Conservation (phyloP, 2,797 vertebrate genomes). For the Rhyacichthys aspro region DNA sequence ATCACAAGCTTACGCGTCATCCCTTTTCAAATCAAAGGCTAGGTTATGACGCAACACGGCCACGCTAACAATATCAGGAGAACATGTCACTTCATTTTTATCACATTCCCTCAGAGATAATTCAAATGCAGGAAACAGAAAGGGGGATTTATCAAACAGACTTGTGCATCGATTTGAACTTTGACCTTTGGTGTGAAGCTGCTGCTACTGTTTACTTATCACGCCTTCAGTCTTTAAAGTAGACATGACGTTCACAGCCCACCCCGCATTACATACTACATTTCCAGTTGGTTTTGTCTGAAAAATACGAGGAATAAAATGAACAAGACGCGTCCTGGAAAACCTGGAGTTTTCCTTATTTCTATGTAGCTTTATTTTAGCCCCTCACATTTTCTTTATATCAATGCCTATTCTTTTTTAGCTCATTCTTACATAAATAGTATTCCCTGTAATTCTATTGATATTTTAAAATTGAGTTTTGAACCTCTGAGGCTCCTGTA, state of each 20-base stretch:
- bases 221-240: constrained; percentile 8
- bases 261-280: background rate
- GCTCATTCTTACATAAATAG: too few relatives aligned
- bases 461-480: too few relatives aligned
- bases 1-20: constrained; percentile 9
- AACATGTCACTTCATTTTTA: constrained; percentile 8
- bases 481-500: too few relatives aligned
- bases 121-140: background rate
- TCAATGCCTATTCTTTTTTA: too few relatives aligned
- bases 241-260: constrained; percentile 1
- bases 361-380: too few relatives aligned
- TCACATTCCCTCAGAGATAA: background rate
- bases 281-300: background rate
- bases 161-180: constrained; percentile 1
- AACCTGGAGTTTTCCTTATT: too few relatives aligned
- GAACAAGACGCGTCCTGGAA: too few relatives aligned
- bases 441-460: too few relatives aligned
- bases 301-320: too few relatives aligned
- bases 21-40: constrained; percentile 2
- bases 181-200: constrained; percentile 29
- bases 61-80: background rate
- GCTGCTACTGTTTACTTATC: constrained; percentile 12
- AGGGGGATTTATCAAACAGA: background rate
- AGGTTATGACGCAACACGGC: background rate
- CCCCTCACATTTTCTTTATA: too few relatives aligned